Evolutionary conservation across 2,888 invertebrate species (phyloP).

Genomic region (Xestia ashworthii): DNA sequence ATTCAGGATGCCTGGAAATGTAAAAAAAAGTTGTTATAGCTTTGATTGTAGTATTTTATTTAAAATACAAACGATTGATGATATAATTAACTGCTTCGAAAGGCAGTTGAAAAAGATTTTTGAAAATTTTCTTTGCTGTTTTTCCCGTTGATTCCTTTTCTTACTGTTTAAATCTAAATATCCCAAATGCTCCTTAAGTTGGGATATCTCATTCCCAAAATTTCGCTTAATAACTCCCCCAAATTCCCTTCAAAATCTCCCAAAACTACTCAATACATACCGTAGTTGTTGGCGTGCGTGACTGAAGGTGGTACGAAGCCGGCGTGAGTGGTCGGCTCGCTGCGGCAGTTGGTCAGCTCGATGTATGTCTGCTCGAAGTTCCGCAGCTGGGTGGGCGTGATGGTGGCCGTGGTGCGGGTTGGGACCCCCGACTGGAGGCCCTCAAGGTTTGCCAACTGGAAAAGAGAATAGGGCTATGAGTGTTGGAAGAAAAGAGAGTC

Average conservation of each 20-base stretch:
- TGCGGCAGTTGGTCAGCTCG: constrained; percentile 95
- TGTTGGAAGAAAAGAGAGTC: constrained; percentile 1
- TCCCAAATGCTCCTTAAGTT: neutral
- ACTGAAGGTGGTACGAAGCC: constrained; percentile 97
- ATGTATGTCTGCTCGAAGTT: constrained; percentile 98
- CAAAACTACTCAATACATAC: constrained; percentile 74
- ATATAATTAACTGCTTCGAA: neutral
- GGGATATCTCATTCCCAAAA: neutral
- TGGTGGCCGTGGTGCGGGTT: constrained; percentile 97
- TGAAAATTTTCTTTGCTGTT: neutral
- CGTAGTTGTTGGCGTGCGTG: constrained; percentile 89
- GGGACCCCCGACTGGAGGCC: constrained; percentile 97
- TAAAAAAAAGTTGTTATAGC: constrained; percentile 1
- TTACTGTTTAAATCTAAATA: neutral
- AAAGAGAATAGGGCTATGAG: constrained; percentile 67
- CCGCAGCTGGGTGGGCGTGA: constrained; percentile 98
- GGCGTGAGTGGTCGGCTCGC: constrained; percentile 95
- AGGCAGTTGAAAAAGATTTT: neutral
- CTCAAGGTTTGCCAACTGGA: constrained; percentile 96
- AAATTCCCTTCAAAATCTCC: neutral
- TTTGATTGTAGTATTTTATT: neutral
- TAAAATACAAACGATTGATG: neutral
- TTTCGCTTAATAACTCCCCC: neutral
- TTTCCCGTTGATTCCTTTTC: neutral
- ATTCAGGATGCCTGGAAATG: constrained; percentile 88